Percentiles rank a stretch among this genome's conserved stretches.
These are phyloP conservation scores for Chymomyza caudatula DNA, from an alignment of 2,888 invertebrate genomes.

Conservation along the genomic window DNA sequence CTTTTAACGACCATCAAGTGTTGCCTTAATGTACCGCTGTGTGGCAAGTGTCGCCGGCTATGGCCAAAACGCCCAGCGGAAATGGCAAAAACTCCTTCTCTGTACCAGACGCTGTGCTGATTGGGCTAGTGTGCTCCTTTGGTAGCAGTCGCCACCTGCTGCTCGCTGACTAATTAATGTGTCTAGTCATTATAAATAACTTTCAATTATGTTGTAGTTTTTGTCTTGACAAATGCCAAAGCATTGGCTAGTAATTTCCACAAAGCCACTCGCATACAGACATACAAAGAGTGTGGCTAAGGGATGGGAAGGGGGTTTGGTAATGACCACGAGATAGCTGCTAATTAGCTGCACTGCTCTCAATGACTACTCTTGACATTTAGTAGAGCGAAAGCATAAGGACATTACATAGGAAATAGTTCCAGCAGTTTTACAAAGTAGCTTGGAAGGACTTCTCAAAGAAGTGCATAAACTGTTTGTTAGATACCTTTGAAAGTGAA, in stretches of 20 bases:
- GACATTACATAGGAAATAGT: neutral
- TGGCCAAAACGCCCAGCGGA: neutral
- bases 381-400: neutral
- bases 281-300: too few species aligned
- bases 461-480: too few species aligned
- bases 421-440: too few species aligned
- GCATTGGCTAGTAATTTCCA: neutral
- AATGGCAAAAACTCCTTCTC: neutral
- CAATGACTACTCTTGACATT: neutral
- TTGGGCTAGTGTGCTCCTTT: too few species aligned
- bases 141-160: neutral
- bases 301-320: neutral
- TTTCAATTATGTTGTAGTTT: constrained; percentile 63
- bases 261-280: too few species aligned
- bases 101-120: too few species aligned
- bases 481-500: too few species aligned
- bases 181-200: constrained; percentile 46
- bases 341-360: neutral
- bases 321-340: neutral
- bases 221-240: neutral
- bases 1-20: constrained; percentile 29
- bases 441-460: too few species aligned
- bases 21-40: constrained; percentile 5
- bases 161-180: neutral
- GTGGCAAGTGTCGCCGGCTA: neutral